Evolutionary conservation across 2,113 vertebrate species (phyloP).

Genomic region (Mobula birostris): DNA sequence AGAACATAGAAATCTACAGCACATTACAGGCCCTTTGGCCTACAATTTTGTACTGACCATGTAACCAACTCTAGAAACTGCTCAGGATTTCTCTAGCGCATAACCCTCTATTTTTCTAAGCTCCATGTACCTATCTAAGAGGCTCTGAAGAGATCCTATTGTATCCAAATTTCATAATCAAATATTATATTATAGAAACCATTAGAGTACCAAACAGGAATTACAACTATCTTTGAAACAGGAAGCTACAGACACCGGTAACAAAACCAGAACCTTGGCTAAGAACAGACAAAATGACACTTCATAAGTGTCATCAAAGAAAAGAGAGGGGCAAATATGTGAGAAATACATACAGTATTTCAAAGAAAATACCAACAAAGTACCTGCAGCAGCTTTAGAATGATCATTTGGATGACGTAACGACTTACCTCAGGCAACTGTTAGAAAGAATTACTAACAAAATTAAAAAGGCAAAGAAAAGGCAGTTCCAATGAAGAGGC

Average conservation of each 20-base stretch:
- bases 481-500: not conserved
- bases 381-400: not conserved
- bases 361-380: not conserved
- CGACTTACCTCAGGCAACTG: no score
- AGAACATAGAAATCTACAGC: not conserved
- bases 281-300: not conserved
- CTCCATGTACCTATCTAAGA: no score
- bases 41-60: no score
- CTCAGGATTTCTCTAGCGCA: no score
- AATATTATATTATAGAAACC: not conserved
- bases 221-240: not conserved
- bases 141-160: no score
- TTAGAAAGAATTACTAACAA: not conserved
- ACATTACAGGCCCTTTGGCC: no score
- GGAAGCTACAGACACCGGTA: not conserved
- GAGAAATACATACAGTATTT: not conserved
- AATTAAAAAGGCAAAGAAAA: not conserved
- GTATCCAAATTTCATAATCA: no score
- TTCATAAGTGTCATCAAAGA: not conserved
- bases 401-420: not conserved
- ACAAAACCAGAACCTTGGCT: not conserved
- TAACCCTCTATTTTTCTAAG: no score
- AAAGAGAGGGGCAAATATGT: not conserved
- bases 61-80: no score
- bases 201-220: slow-evolving; percentile 28